phyloP scores from a whole-genome alignment of 2,888 invertebrate species.

The Leptopilina syphax region DNA sequence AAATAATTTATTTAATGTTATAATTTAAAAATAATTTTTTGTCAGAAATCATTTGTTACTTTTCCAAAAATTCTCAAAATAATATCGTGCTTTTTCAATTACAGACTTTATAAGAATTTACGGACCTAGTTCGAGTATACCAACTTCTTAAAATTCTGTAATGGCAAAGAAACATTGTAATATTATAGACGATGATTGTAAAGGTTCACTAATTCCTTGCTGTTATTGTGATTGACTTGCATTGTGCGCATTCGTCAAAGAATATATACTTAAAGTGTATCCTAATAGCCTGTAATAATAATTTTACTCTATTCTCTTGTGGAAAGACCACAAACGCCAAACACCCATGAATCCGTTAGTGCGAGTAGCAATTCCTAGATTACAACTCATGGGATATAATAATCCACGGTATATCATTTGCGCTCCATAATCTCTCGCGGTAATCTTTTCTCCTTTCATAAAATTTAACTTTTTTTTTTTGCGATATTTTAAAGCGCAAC shows the following conservation, averaged over 20 bases:
- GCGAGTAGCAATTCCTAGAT: conserved; percentile 40
- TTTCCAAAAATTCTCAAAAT: too few species aligned
- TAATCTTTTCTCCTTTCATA: conserved; percentile 36
- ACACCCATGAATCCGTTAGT: conserved; percentile 24
- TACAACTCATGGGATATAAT: conserved; percentile 38
- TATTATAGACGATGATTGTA: neutral
- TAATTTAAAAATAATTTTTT: too few species aligned
- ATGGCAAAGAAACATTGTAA: too few species aligned
- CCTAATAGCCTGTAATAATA: conserved; percentile 35
- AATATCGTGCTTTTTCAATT: too few species aligned
- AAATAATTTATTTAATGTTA: too few species aligned
- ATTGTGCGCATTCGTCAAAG: neutral
- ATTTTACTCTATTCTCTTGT: conserved; percentile 11
- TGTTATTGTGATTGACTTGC: conserved; percentile 10
- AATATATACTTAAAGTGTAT: conserved; percentile 9
- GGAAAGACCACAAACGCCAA: conserved; percentile 12
- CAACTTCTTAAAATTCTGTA: too few species aligned
- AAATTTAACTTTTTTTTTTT: conserved; percentile 24
- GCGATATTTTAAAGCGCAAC: conserved; percentile 36
- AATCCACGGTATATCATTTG: conserved; percentile 36
- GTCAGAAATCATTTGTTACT: too few species aligned
- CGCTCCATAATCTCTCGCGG: conserved; percentile 34
- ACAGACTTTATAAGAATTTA: too few species aligned
- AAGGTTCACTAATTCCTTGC: neutral
- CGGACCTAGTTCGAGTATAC: too few species aligned